Evolutionary conservation across 2,888 invertebrate species (phyloP).

Genomic region (Nomada fucata): DNA sequence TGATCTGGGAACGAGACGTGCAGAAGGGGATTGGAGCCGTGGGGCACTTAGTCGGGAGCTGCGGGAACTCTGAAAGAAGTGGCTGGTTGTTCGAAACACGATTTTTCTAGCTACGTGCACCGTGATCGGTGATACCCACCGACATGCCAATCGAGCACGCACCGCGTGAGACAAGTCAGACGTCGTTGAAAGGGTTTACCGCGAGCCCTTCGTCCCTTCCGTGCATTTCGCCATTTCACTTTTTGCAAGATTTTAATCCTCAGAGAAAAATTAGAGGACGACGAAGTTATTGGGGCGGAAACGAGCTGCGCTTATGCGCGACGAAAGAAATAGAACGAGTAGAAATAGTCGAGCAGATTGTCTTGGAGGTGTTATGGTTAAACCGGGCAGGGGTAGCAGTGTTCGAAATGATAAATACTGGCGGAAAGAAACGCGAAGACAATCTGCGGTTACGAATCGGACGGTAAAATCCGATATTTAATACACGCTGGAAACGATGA

Average conservation of each 20-base stretch:
- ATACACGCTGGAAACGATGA: not conserved
- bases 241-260: too few relatives aligned
- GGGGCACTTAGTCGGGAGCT: slow-evolving; percentile 13
- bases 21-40: slow-evolving; percentile 36
- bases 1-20: slow-evolving; percentile 56
- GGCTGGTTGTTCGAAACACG: slow-evolving; percentile 72
- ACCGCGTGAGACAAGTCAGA: slow-evolving; percentile 68
- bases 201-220: slow-evolving; percentile 22
- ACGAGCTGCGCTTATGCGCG: slow-evolving; percentile 62
- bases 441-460: not conserved
- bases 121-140: slow-evolving; percentile 62
- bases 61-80: slow-evolving; percentile 7
- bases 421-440: not conserved
- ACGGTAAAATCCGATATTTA: not conserved
- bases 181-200: slow-evolving; percentile 56
- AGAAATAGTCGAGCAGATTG: slow-evolving; percentile 70
- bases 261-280: slow-evolving; percentile 78
- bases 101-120: slow-evolving; percentile 67
- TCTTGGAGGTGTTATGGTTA: slow-evolving; percentile 72
- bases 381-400: slow-evolving; percentile 7
- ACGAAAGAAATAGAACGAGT: slow-evolving; percentile 55
- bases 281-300: slow-evolving; percentile 67
- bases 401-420: not conserved
- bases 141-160: slow-evolving; percentile 58
- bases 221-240: slow-evolving; percentile 5